Evolutionary conservation across 2,113 vertebrate genomes (phyloP).

Genomic region (Dipodomys merriami): DNA sequence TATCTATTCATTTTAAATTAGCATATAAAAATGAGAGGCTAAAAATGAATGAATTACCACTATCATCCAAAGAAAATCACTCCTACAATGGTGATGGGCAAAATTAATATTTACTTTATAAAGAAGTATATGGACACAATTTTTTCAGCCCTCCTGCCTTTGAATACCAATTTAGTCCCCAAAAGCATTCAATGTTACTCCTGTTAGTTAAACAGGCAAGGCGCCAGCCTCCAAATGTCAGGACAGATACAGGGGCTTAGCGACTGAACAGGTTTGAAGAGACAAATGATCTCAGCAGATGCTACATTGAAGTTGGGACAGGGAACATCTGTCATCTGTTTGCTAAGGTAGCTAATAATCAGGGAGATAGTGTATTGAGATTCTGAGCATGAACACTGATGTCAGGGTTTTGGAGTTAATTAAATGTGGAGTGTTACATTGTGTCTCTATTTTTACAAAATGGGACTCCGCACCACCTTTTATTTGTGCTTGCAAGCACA

Average conservation of each 20-base stretch:
- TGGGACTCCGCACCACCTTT: constrained; percentile 33
- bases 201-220: constrained; percentile 2
- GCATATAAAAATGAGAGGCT: constrained; percentile 6
- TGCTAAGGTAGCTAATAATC: constrained; percentile 60
- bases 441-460: constrained; percentile 66
- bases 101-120: constrained; percentile 15
- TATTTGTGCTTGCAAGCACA: constrained; percentile 33
- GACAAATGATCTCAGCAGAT: constrained; percentile 59
- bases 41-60: background rate
- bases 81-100: background rate
- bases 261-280: background rate
- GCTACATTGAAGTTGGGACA: constrained; percentile 18
- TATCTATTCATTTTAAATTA: constrained; percentile 24
- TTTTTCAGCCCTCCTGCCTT: background rate
- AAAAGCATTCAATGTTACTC: constrained; percentile 8
- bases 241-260: constrained; percentile 42
- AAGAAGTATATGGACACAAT: constrained; percentile 17
- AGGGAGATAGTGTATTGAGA: constrained; percentile 52
- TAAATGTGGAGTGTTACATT: constrained; percentile 67
- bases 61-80: constrained; percentile 15
- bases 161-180: constrained; percentile 15
- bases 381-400: constrained; percentile 68
- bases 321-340: constrained; percentile 64
- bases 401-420: constrained; percentile 64
- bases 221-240: constrained; percentile 55